Evolutionary conservation across 2,113 vertebrate genomes (phyloP), one percentile per base, ranked within the genome.

Genomic region (Halcyon malimbica): DNA sequence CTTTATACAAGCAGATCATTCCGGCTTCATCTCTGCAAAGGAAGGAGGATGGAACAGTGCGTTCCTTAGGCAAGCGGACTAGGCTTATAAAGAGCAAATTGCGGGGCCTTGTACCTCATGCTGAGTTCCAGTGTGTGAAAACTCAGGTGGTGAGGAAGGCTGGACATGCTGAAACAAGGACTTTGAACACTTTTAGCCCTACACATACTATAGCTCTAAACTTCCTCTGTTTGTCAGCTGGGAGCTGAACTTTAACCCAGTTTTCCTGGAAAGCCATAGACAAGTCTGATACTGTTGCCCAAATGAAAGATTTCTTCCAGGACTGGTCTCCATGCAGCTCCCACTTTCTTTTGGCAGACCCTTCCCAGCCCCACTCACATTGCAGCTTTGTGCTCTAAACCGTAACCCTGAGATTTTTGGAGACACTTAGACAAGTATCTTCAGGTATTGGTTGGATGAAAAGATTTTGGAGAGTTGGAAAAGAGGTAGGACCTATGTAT

Each of bases 341-440:
- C 6, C 4, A 0, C 33, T 83, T 81, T 35, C 7, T 83, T 70
- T 78, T 50, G 20, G 63, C 39, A 82, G 24, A 60, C 16, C 6
- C 16, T 76, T 76, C 12, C 53, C 28, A 67, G 18, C 35, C 26
- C 28, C 9, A 6, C 20, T 89, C 48, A 35, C 1, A 2, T 48
- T 50, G 57, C 70, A 68, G 23, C 24, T 69, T 50, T 74, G 0
- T 41, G 24, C 37, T 60, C 53, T 68, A 46, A 68, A 1, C 7
- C 35, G 33, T 46, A n/a, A 33, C 15, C 15, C 14, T 29, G 77
- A 70, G 29, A 70, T 46, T 89, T 74, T 37, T 70, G 37, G 28
- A 77, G n/a, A 37, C 5, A 5, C 0, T 0, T 15, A 19, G 57
- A 13, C 26, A 51, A 20, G 13, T 17, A 11, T 79, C n/a, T 31